Percentiles rank a stretch among this genome's conserved stretches.
Evolutionary conservation across 2,113 vertebrate species (phyloP).

Genomic region (Chionomys nivalis): DNA sequence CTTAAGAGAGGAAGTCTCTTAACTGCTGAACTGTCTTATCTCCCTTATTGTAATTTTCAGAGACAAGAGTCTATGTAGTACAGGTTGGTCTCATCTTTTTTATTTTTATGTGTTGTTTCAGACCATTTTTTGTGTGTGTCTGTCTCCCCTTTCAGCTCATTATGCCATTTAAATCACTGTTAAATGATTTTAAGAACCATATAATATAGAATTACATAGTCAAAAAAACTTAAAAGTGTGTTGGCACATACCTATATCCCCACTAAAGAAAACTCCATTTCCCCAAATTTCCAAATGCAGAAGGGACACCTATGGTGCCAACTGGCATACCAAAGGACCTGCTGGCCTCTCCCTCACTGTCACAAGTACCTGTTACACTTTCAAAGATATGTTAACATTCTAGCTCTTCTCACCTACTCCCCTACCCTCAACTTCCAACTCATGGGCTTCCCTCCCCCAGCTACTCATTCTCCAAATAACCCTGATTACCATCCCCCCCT

Average conservation of each 20-base stretch:
- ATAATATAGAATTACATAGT: no score
- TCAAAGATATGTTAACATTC: background rate
- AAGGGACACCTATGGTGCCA: background rate
- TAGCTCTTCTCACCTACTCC: background rate
- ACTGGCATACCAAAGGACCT: background rate
- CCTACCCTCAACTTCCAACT: background rate
- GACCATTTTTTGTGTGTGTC: background rate
- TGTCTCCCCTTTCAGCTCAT: background rate
- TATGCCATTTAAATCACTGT: background rate
- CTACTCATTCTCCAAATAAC: background rate
- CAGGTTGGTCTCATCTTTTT: background rate
- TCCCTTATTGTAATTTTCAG: background rate
- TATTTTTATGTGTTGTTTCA: no score
- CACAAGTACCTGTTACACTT: background rate
- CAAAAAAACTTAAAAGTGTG: no score
- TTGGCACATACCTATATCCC: no score
- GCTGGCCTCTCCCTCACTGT: background rate
- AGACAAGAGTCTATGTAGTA: background rate
- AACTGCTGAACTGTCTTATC: background rate
- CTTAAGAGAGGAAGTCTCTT: background rate
- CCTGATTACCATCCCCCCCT: background rate
- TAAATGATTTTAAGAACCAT: conserved; percentile 36
- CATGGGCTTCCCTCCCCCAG: background rate
- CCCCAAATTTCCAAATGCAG: background rate
- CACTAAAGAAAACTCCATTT: background rate